phyloP scores from a whole-genome alignment of 2,113 vertebrate species.

The Scatophagus argus region DNA sequence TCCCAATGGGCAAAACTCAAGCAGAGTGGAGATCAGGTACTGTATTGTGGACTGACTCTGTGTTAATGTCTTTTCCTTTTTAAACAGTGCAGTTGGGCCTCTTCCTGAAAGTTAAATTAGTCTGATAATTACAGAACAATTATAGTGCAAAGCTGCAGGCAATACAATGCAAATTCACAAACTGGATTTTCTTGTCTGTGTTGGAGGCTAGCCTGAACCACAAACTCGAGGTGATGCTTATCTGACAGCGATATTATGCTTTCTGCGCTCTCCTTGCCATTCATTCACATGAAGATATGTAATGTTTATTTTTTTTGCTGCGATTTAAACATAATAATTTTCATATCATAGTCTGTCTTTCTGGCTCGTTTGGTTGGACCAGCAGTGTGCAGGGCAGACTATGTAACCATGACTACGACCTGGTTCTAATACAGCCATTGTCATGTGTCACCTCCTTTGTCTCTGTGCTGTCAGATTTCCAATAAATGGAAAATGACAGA shows the following conservation, averaged over 20 bases:
- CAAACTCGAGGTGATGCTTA: background rate
- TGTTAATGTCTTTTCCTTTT: background rate
- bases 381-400: background rate
- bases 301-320: background rate
- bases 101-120: slow-evolving; percentile 19
- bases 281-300: background rate
- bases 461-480: background rate
- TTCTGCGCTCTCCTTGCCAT: background rate
- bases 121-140: background rate
- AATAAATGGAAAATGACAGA: background rate
- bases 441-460: background rate
- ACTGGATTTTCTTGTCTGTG: background rate
- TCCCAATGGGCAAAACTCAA: slow-evolving; percentile 86
- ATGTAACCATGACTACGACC: slow-evolving; percentile 26
- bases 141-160: slow-evolving; percentile 17
- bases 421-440: slow-evolving; percentile 19
- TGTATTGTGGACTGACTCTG: background rate
- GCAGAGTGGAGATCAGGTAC: slow-evolving; percentile 95
- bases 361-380: slow-evolving; percentile 1
- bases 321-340: background rate
- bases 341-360: background rate
- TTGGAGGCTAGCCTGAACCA: background rate
- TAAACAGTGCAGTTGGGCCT: background rate
- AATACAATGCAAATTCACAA: slow-evolving; percentile 9
- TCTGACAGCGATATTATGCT: background rate